Percentiles rank a stretch among this genome's conserved stretches.
phyloP scores from a whole-genome alignment of 2,888 invertebrate species.

The Tachystola acroxantha region DNA sequence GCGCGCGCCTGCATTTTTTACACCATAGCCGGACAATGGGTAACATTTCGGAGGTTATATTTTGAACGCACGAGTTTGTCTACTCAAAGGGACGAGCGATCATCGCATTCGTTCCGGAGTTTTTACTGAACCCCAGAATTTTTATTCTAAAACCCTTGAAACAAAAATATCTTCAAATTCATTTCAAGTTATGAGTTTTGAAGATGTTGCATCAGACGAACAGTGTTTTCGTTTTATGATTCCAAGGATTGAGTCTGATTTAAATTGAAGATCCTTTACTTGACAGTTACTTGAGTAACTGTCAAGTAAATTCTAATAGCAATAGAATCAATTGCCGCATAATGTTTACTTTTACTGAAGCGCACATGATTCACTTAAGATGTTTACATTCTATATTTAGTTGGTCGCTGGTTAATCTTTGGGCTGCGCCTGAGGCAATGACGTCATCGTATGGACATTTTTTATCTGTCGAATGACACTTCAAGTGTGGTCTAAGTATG shows the following conservation, averaged over 20 bases:
- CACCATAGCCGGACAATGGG: constrained; percentile 45
- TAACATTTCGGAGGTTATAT: constrained; percentile 67
- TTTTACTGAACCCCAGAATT: neutral
- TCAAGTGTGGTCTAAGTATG: neutral
- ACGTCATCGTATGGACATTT: constrained; percentile 26
- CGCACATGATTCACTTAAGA: constrained; percentile 54
- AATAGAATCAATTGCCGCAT: constrained; percentile 3
- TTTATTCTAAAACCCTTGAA: neutral
- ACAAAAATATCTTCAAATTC: neutral
- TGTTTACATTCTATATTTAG: constrained; percentile 65
- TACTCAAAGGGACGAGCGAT: constrained; percentile 6
- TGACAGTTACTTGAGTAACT: too few relatives aligned
- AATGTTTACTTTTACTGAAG: constrained; percentile 43
- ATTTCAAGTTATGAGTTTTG: neutral
- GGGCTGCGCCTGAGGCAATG: constrained; percentile 46
- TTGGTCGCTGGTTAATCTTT: constrained; percentile 40
- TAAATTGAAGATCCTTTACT: too few relatives aligned
- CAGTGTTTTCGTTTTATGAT: too few relatives aligned
- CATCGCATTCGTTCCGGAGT: constrained; percentile 4
- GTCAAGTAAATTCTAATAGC: neutral
- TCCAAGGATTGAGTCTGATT: too few relatives aligned
- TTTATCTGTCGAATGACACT: constrained; percentile 27
- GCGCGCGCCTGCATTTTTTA: constrained; percentile 63
- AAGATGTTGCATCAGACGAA: neutral
- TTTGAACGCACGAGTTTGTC: constrained; percentile 36